These are phyloP conservation scores for Salpingus planirostris DNA, from an alignment of 2,888 invertebrate genomes.

Conservation along the genomic window DNA sequence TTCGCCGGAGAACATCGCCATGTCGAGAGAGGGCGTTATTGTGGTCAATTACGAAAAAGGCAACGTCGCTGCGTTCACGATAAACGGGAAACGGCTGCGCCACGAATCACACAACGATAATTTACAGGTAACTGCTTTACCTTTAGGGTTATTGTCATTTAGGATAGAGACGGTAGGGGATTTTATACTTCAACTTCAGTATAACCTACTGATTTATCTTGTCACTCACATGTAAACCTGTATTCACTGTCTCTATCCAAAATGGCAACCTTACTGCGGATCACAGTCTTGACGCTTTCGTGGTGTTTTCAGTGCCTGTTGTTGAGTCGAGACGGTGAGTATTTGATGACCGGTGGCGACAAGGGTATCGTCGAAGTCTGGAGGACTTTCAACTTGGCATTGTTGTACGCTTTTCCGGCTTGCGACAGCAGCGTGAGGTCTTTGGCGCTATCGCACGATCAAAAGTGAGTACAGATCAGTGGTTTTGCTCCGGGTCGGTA, in stretches of 20 bases:
- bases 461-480: slow-evolving; percentile 96
- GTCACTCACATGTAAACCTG: too few relatives aligned
- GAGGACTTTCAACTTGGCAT: slow-evolving; percentile 93
- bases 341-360: slow-evolving; percentile 95
- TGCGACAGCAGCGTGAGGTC: slow-evolving; percentile 93
- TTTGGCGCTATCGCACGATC: slow-evolving; percentile 94
- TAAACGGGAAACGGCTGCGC: slow-evolving; percentile 83
- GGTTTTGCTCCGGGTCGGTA: slow-evolving; percentile 2
- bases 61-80: slow-evolving; percentile 87
- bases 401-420: slow-evolving; percentile 95
- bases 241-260: too few relatives aligned
- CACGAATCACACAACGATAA: slow-evolving; percentile 91
- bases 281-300: too few relatives aligned
- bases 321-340: slow-evolving; percentile 96
- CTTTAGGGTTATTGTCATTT: too few relatives aligned
- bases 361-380: slow-evolving; percentile 97
- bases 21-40: slow-evolving; percentile 94
- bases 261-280: too few relatives aligned
- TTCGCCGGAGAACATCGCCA: slow-evolving; percentile 78
- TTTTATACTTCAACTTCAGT: too few relatives aligned
- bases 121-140: too few relatives aligned
- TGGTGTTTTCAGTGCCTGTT: slow-evolving; percentile 67
- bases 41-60: slow-evolving; percentile 90
- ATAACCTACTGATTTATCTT: too few relatives aligned
- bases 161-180: too few relatives aligned